Conservation (phyloP, 2,797 vertebrate genomes). For the Muscicapa striata region DNA sequence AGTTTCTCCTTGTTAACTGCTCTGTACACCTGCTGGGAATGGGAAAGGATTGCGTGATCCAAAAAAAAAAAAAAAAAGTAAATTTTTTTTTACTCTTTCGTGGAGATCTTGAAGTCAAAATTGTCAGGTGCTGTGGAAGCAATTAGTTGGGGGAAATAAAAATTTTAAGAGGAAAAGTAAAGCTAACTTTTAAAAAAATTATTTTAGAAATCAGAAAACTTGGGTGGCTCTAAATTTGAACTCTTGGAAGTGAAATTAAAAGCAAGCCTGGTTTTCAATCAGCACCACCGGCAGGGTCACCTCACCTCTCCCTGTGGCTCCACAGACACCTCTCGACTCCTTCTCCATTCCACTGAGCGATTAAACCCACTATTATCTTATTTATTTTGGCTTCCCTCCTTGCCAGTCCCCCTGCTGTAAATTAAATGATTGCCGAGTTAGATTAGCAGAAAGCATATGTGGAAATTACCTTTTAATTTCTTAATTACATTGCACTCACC, state of each 20-base stretch:
- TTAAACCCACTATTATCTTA: slow-evolving; percentile 71
- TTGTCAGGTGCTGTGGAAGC: rapidly evolving
- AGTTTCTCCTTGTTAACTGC: not conserved
- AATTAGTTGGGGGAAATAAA: rapidly evolving
- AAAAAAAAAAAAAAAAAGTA: not conserved
- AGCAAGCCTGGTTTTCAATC: not conserved
- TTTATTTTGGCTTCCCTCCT: slow-evolving; percentile 74
- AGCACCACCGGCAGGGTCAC: not conserved
- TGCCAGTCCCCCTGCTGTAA: slow-evolving; percentile 64
- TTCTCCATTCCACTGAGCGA: slow-evolving; percentile 20
- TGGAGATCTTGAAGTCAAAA: not conserved
- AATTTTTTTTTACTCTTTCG: not conserved
- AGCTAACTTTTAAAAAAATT: not conserved
- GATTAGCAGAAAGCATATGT: slow-evolving; percentile 69
- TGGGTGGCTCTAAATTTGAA: not conserved
- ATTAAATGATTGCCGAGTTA: slow-evolving; percentile 68
- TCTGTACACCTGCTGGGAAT: not conserved
- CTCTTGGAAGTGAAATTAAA: not conserved
- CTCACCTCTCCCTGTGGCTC: not conserved
- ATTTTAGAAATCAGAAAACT: not conserved
- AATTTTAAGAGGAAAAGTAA: not conserved
- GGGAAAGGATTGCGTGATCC: not conserved
- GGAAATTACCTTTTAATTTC: slow-evolving; percentile 82
- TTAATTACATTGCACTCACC: slow-evolving; percentile 78
- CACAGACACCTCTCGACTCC: not conserved